Base-by-base conservation (phyloP, 2,888 invertebrate genomes). In the Acanthosepion lycidas region DNA sequence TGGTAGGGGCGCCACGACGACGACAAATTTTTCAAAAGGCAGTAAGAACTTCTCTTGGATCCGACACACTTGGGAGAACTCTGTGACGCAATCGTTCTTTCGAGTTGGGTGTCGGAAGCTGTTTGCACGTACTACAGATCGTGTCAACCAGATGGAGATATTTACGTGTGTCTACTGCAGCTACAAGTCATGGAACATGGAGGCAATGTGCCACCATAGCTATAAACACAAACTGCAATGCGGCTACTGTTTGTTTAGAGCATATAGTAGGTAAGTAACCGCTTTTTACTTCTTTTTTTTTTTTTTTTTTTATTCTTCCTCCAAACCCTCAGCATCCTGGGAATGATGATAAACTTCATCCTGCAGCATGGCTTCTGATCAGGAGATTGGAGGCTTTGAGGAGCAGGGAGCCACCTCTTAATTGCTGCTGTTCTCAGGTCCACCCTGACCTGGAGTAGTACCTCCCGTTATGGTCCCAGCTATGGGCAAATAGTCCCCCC, bases 31-130 rank as follows among this genome's bases (percentile, higher is more conserved):
- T 51, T 49, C 53, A 28, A 92, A 92, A 53, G 92, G 92, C 26
- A 92, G 92, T 49, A 92, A 92, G 28, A 92, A 92, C 92, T 92
- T 92, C 48, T 92, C 92, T 92, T 92, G 92, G 92, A 92, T 92
- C 48, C 92, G 92, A 92, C 92, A 94, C 42, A 59, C 28, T 26
- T 48, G 55, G 28, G 94, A 94, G 64, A 94, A 64, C 12, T 94
- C 94, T 55, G 55, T 64, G 28, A 26, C 64, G 15, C 94, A 94
- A 42, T 55, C 64, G 15, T 94, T 94, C 64, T 94, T 94, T 48
- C 33, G 94, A 5, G 94, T 59, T 23, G 55, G 55, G 4, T 42
- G 55, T 55, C 51, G 55, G 55, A 94, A 94, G 26, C 94, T 94
- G 28, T 94, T 94, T 94, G 64, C 94, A 28, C 55, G 94, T 33